A percentile compares a stretch with the other conserved stretches of the same genome.
These are phyloP conservation scores for Ooceraea biroi DNA, from an alignment of 1,140 invertebrate genomes.

Conservation along the genomic window DNA sequence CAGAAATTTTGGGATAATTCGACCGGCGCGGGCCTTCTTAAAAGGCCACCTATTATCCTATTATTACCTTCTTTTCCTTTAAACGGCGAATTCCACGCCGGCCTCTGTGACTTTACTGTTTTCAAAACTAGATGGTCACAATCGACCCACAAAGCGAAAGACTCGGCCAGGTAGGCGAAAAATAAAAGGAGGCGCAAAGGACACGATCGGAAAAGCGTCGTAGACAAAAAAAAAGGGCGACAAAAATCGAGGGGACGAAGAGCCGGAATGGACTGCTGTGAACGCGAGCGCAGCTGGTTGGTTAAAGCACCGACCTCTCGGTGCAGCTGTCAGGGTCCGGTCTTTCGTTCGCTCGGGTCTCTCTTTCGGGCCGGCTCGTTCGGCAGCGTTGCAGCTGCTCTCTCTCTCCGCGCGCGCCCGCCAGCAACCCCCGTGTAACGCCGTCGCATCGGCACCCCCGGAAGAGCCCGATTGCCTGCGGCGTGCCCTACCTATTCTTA, in stretches of 20 bases:
- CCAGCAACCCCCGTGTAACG: conserved; percentile 78
- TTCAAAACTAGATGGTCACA: not conserved
- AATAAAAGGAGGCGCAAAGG: conserved; percentile 24
- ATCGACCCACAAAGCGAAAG: not conserved
- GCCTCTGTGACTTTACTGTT: not conserved
- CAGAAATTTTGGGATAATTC: not conserved
- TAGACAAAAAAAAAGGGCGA: conserved; percentile 22
- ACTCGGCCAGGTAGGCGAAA: conserved; percentile 49
- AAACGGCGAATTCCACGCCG: not conserved
- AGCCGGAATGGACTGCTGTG: conserved; percentile 74
- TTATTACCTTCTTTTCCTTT: conserved; percentile 3
- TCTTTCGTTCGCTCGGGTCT: conserved; percentile 51
- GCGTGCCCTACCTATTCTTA: conserved; percentile 29
- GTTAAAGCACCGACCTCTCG: conserved; percentile 81
- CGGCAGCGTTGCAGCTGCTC: conserved; percentile 79
- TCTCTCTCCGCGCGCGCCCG: conserved; percentile 21
- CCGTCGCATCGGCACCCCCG: conserved; percentile 72
- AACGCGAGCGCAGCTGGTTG: conserved; percentile 80
- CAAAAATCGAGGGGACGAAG: not conserved
- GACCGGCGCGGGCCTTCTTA: not conserved
- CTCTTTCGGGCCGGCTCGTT: conserved; percentile 52
- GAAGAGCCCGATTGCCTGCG: conserved; percentile 59
- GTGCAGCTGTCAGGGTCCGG: conserved; percentile 79
- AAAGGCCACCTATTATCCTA: conserved; percentile 13
- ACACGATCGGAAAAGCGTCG: conserved; percentile 35